Conservation (phyloP, 2,888 invertebrate species). For the Capitulum mitella region DNA sequence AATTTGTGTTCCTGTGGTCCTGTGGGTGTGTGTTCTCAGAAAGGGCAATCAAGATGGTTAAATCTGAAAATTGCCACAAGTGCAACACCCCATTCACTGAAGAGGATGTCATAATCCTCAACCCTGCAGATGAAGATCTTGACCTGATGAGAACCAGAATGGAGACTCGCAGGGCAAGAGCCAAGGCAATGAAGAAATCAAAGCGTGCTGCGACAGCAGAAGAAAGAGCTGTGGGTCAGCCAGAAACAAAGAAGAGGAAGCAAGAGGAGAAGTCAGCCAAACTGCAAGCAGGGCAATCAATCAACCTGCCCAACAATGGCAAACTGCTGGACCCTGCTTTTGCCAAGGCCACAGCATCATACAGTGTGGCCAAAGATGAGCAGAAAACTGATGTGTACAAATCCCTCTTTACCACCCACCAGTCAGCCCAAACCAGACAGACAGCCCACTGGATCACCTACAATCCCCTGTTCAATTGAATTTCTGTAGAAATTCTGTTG, state of each 20-base stretch:
- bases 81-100: constrained; percentile 31
- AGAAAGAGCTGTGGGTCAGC: too few species aligned
- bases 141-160: constrained; percentile 57
- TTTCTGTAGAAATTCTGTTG: too few species aligned
- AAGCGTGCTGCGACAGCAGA: constrained; percentile 40
- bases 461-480: constrained; percentile 57
- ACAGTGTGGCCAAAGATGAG: constrained; percentile 84
- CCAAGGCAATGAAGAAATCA: constrained; percentile 53
- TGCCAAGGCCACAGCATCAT: constrained; percentile 41
- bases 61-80: constrained; percentile 44
- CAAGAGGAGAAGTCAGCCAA: background rate
- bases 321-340: constrained; percentile 27
- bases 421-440: constrained; percentile 74
- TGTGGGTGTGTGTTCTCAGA: constrained; percentile 98
- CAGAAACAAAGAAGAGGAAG: background rate
- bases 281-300: constrained; percentile 15
- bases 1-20: constrained; percentile 75
- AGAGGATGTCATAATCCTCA: constrained; percentile 71
- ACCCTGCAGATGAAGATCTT: constrained; percentile 73
- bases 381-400: constrained; percentile 85
- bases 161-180: constrained; percentile 55
- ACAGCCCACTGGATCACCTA: constrained; percentile 97
- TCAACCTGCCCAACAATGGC: constrained; percentile 37
- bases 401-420: constrained; percentile 86
- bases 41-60: constrained; percentile 79